Percentiles rank a stretch among this genome's conserved stretches.
Conservation (phyloP, 2,113 vertebrate genomes). For the rat (Rattus norvegicus) region DNA sequence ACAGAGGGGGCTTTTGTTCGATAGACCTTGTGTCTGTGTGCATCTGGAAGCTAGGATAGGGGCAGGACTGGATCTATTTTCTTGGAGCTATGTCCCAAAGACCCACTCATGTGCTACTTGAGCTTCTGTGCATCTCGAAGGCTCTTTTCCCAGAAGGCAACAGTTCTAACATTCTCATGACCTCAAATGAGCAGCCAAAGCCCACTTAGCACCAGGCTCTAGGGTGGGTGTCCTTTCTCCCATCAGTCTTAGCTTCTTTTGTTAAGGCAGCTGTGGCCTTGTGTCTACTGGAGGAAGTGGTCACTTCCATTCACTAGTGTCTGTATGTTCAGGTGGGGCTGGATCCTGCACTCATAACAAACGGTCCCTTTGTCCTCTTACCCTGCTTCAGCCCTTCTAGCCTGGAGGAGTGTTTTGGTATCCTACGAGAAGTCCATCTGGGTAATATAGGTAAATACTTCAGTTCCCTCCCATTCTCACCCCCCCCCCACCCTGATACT, state of each 20-base stretch:
- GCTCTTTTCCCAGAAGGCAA: neutral
- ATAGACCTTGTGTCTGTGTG: neutral
- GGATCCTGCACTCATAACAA: neutral
- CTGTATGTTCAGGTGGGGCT: neutral
- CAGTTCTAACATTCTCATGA: neutral
- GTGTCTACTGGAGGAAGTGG: neutral
- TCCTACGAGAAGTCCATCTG: neutral
- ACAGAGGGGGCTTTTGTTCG: neutral
- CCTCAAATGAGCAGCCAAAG: neutral
- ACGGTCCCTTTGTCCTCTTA: neutral
- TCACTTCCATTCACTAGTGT: neutral
- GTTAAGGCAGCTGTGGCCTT: neutral
- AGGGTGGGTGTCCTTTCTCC: neutral
- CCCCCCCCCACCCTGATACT: too few species aligned
- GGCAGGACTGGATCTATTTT: neutral
- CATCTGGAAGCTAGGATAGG: neutral
- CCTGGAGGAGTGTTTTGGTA: too few species aligned
- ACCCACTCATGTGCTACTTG: neutral
- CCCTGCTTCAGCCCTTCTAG: too few species aligned
- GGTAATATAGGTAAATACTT: too few species aligned
- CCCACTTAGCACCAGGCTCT: neutral
- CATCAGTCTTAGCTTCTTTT: neutral
- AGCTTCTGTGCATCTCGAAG: neutral
- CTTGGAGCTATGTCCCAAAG: neutral
- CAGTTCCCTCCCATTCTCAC: neutral